Conservation (phyloP, 1,140 invertebrate genomes). For the Bursaphelenchus mucronatus region DNA sequence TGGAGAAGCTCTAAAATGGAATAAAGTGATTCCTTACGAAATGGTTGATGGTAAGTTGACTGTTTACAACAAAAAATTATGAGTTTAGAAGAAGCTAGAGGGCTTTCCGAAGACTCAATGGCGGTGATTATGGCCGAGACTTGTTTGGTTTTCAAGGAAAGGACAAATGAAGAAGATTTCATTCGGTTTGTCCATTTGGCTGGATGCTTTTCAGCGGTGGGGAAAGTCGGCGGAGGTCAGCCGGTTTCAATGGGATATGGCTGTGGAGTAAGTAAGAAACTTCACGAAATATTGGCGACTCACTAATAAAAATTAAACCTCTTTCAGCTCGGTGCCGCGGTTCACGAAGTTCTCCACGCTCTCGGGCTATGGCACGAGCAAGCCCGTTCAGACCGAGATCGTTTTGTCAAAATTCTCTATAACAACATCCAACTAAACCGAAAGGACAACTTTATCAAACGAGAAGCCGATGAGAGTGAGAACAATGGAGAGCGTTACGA, state of each 20-base stretch:
- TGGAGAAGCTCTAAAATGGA: constrained; percentile 39
- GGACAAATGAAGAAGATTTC: constrained; percentile 37
- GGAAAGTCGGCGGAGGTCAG: constrained; percentile 47
- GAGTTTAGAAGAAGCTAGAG: constrained; percentile 37
- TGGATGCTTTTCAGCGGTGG: constrained; percentile 59
- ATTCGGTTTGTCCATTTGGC: constrained; percentile 48
- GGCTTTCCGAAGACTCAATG: constrained; percentile 40
- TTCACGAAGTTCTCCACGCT: constrained; percentile 64
- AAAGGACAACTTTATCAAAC: constrained; percentile 54
- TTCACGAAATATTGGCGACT: too few relatives aligned
- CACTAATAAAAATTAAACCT: too few relatives aligned
- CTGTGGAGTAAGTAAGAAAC: constrained; percentile 34
- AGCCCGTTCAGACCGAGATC: constrained; percentile 59
- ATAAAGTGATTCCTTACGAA: neutral
- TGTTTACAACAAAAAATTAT: constrained; percentile 3
- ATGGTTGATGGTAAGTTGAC: too few relatives aligned
- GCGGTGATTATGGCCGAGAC: constrained; percentile 50
- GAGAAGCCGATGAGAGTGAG: constrained; percentile 45
- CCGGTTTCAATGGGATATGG: constrained; percentile 58
- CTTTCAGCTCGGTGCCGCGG: constrained; percentile 55
- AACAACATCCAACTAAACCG: constrained; percentile 53
- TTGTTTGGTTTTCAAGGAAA: constrained; percentile 50
- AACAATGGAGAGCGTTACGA: constrained; percentile 54
- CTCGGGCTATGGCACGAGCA: constrained; percentile 61
- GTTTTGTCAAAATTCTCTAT: constrained; percentile 41